phyloP scores from a whole-genome alignment of 2,797 vertebrate genomes.

The Semotilus atromaculatus region DNA sequence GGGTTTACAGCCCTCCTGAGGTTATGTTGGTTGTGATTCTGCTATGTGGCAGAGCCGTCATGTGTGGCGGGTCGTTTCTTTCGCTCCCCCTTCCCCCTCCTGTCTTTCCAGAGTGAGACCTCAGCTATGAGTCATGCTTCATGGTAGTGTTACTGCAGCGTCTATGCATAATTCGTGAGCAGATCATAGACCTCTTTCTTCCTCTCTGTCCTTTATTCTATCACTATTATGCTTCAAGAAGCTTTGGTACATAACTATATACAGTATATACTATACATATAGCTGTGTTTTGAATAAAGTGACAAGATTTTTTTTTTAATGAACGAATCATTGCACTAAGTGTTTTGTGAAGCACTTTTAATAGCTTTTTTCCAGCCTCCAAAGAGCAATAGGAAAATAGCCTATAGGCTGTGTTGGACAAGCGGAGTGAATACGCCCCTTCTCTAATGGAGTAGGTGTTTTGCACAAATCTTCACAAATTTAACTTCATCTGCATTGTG shows the following conservation, averaged over 20 bases:
- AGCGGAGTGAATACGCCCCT: neutral
- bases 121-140: conserved; percentile 78
- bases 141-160: conserved; percentile 71
- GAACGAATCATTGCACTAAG: neutral
- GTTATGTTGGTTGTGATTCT: neutral
- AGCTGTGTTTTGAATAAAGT: neutral
- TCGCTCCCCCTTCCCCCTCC: conserved; percentile 13
- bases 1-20: neutral
- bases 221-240: neutral
- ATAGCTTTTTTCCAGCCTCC: neutral
- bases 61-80: conserved; percentile 13
- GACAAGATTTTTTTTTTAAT: neutral
- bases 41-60: conserved; percentile 14
- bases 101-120: conserved; percentile 54
- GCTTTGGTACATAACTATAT: neutral
- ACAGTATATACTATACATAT: neutral
- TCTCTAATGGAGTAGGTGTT: neutral
- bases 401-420: neutral
- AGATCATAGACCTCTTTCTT: conserved; percentile 28
- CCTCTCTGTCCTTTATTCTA: conserved; percentile 11
- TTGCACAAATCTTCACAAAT: neutral
- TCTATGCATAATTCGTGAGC: conserved; percentile 69
- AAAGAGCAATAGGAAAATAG: neutral
- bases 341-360: neutral
- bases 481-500: neutral